phyloP scores from a whole-genome alignment of 1,140 invertebrate species.

The Conus ventricosus region DNA sequence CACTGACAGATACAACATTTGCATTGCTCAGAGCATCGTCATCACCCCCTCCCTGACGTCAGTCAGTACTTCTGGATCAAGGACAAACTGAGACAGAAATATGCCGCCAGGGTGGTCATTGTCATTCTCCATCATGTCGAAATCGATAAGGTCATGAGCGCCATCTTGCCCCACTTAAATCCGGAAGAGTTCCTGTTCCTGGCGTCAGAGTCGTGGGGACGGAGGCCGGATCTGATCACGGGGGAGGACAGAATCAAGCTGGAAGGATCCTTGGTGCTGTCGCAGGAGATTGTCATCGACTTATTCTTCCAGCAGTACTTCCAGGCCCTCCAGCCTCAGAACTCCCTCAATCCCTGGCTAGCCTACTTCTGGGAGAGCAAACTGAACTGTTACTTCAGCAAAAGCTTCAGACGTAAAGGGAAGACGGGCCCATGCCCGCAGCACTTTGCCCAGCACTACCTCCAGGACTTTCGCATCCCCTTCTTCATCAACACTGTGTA shows the following conservation, averaged over 20 bases:
- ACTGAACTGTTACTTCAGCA: slow-evolving; percentile 19
- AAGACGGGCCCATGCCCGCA: slow-evolving; percentile 13
- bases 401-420: slow-evolving; percentile 24
- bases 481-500: slow-evolving; percentile 22
- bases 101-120: slow-evolving; percentile 36
- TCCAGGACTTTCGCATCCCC: slow-evolving; percentile 15
- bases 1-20: slow-evolving; percentile 36
- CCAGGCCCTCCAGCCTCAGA: background rate
- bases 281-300: slow-evolving; percentile 7
- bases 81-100: slow-evolving; percentile 12
- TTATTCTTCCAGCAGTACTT: slow-evolving; percentile 1
- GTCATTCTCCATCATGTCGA: slow-evolving; percentile 29
- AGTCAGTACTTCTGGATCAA: slow-evolving; percentile 26
- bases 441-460: background rate
- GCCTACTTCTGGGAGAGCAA: slow-evolving; percentile 28
- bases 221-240: background rate
- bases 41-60: background rate
- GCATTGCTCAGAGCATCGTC: slow-evolving; percentile 49
- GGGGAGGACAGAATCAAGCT: slow-evolving; percentile 10
- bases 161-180: background rate
- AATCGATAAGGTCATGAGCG: slow-evolving; percentile 5
- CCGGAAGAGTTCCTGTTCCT: slow-evolving; percentile 28
- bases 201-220: slow-evolving; percentile 25
- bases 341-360: slow-evolving; percentile 18
- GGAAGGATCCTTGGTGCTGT: slow-evolving; percentile 18